Evolutionary conservation across 2,113 vertebrate species (phyloP), one percentile per base, ranked within the genome.

Genomic region (Pristiophorus japonicus): DNA sequence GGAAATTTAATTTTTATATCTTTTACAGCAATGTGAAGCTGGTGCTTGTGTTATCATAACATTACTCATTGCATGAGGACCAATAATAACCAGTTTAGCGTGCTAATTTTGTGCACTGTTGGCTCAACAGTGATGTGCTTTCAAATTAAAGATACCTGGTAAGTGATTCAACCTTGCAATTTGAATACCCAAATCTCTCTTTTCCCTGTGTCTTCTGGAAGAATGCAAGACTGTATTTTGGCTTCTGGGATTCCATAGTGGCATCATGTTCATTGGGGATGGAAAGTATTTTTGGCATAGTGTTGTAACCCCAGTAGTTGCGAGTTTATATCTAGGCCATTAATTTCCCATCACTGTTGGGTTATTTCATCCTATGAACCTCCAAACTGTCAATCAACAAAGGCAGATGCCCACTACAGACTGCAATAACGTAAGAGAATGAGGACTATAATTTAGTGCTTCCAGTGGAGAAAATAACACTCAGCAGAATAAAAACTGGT

Each of bases 371-470:
- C 87, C 87, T 16, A 34, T 90, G 51, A 90, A 62, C 87, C 30
- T 34, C 55, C 12, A 55, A 34, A 55, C 51, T 90, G 87, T 59
- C 47, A 90, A 90, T 59, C 51, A 90, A 27, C 51, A 59, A 90
- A 90, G 87, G 12, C 27, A 90, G 87, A 90, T 90, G 47, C 87
- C 87, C 87, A 90, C 51, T 4, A 59, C 87, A 90, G 87, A 90
- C 30, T 34, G 51, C 47, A 90, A 59, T 59, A 59, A 55, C 59
- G 12, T n/a, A 90, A 22, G 84, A 47, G 55, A 90, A 59, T n/a
- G 51, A 90, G 87, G 87, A 90, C 87, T 62, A 62, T 90, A 62
- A 90, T 90, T 90, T n/a, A 18, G 27, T 62, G 10, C 87, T 90
- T 90, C 87, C 87, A n/a, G 87, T 34, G 11, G 55, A 90, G 87